Conservation (phyloP, 92 coral and sea anemone species). For the Meandrina meandrites region DNA sequence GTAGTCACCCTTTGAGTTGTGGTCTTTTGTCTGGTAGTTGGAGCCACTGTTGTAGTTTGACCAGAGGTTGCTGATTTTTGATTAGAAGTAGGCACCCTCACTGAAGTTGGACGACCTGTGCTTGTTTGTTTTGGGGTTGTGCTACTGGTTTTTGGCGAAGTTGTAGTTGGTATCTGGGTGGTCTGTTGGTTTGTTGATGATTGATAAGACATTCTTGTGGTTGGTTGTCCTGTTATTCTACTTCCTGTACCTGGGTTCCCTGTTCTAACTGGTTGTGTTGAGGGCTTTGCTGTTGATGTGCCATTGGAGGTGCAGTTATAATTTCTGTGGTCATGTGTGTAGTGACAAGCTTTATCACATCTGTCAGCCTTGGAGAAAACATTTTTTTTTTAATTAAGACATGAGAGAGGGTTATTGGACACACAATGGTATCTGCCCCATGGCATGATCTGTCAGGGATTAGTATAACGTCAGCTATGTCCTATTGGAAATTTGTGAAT, state of each 20-base stretch:
- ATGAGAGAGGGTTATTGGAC: too few relatives aligned
- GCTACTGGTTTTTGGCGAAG: not conserved
- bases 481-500: too few relatives aligned
- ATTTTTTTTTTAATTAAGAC: too few relatives aligned
- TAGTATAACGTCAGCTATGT: too few relatives aligned
- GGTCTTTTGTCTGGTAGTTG: constrained; percentile 2
- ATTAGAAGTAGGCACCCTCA: not conserved
- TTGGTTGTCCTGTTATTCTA: not conserved
- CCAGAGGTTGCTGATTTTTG: not conserved
- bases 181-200: constrained; percentile 24
- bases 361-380: constrained; percentile 37
- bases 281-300: constrained; percentile 16
- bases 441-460: too few relatives aligned
- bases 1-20: constrained; percentile 11
- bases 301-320: not conserved
- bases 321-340: constrained; percentile 32
- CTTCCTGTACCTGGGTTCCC: constrained; percentile 4
- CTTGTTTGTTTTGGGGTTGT: not conserved
- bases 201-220: not conserved
- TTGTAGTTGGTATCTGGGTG: not conserved
- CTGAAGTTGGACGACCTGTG: not conserved
- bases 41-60: not conserved
- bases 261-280: constrained; percentile 16
- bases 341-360: constrained; percentile 35
- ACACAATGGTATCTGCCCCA: too few relatives aligned